Evolutionary conservation across 1,140 invertebrate genomes (phyloP).

Genomic region (Bombus waltoni): DNA sequence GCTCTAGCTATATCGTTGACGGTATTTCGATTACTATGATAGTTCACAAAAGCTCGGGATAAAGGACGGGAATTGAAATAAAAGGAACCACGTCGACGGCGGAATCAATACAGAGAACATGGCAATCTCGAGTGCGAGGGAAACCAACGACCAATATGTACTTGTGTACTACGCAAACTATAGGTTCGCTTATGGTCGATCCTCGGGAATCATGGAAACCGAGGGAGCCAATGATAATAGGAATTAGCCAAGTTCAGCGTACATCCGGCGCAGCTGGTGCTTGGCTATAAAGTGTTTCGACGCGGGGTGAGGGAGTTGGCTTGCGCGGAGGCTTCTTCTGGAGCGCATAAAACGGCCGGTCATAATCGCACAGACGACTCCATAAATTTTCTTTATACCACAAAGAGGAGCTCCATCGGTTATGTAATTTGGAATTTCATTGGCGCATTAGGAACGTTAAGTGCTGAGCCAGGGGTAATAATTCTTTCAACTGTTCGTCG

Average conservation of each 20-base stretch:
- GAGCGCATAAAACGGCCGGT: neutral
- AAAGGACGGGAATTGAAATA: neutral
- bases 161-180: neutral
- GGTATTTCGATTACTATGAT: neutral
- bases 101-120: neutral
- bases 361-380: neutral
- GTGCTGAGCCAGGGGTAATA: neutral
- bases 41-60: neutral
- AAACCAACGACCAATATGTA: neutral
- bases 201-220: neutral
- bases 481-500: neutral
- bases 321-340: neutral
- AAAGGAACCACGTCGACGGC: neutral
- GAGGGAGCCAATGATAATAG: conserved; percentile 21
- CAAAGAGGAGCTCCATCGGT: neutral
- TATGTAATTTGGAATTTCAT: conserved; percentile 27
- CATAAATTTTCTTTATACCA: conserved; percentile 24
- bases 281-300: neutral
- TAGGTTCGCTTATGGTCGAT: conserved; percentile 17
- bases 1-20: neutral
- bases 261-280: conserved; percentile 21
- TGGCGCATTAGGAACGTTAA: neutral
- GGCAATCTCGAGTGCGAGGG: neutral
- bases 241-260: conserved; percentile 30
- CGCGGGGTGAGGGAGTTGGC: neutral